phyloP scores from a whole-genome alignment of 2,888 invertebrate genomes.

The Onthophagus sagittarius region DNA sequence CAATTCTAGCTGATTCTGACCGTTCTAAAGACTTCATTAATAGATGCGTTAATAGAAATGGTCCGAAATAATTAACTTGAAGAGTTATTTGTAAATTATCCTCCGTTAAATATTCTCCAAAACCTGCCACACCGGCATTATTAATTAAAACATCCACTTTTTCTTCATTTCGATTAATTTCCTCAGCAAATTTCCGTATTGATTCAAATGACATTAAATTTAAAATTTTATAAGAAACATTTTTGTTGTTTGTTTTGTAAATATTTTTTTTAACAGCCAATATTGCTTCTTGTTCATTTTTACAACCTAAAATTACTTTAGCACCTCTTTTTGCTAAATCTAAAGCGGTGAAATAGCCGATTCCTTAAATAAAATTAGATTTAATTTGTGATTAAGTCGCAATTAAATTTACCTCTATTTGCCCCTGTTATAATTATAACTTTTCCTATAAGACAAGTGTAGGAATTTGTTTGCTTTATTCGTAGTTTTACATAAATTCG shows the following conservation, averaged over 20 bases:
- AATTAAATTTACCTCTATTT: conserved; percentile 21
- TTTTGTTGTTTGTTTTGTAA: conserved; percentile 37
- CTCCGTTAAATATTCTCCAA: conserved; percentile 49
- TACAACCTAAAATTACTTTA: conserved; percentile 53
- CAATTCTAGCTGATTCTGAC: conserved; percentile 35
- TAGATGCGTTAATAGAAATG: conserved; percentile 62
- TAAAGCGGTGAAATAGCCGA: conserved; percentile 45
- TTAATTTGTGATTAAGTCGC: not conserved
- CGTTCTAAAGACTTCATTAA: conserved; percentile 53
- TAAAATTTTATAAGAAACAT: conserved; percentile 46
- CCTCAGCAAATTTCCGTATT: conserved; percentile 58
- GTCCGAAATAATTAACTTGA: conserved; percentile 16
- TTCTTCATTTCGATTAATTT: conserved; percentile 52
- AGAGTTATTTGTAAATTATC: conserved; percentile 62
- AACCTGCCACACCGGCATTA: conserved; percentile 57
- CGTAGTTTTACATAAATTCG: not conserved
- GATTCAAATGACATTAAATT: conserved; percentile 56
- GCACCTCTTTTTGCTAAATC: conserved; percentile 51
- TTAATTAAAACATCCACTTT: conserved; percentile 61
- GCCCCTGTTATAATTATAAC: conserved; percentile 26
- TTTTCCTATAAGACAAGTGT: conserved; percentile 23
- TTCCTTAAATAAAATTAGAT: conserved; percentile 34
- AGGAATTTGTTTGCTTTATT: not conserved
- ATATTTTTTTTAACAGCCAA: conserved; percentile 32
- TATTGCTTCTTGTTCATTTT: conserved; percentile 37